Evolutionary conservation across 1,140 invertebrate species (phyloP).

Genomic region (Linepithema humile): DNA sequence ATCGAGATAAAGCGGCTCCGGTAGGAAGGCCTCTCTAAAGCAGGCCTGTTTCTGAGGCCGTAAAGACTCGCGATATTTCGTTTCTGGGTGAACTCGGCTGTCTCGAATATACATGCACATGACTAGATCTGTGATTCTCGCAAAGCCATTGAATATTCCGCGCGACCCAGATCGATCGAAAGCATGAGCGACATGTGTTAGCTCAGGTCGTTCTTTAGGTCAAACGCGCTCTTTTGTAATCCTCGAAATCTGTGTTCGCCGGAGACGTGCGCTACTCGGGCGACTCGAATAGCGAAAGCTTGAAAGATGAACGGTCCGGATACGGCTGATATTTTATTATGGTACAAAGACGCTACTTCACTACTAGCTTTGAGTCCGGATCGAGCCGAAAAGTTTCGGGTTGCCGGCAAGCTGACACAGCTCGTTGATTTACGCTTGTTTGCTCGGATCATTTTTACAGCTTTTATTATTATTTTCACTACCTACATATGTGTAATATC

Average conservation of each 20-base stretch:
- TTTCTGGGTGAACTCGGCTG: slow-evolving; percentile 1
- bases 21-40: slow-evolving; percentile 7
- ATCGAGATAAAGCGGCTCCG: slow-evolving; percentile 29
- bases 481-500: too few relatives aligned
- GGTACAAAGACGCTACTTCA: slow-evolving; percentile 35
- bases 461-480: slow-evolving; percentile 17
- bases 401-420: slow-evolving; percentile 4
- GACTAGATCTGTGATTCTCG: slow-evolving; percentile 24
- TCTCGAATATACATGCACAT: not conserved
- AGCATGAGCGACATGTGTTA: not conserved
- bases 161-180: slow-evolving; percentile 51
- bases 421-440: slow-evolving; percentile 4
- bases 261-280: not conserved
- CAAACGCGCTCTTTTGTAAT: slow-evolving; percentile 41
- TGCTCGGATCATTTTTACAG: not conserved
- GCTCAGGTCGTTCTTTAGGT: not conserved
- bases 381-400: slow-evolving; percentile 32
- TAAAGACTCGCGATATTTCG: slow-evolving; percentile 14
- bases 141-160: slow-evolving; percentile 34
- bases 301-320: slow-evolving; percentile 3
- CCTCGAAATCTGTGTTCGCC: slow-evolving; percentile 16
- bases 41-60: not conserved
- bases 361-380: not conserved
- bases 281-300: not conserved
- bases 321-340: slow-evolving; percentile 46